Conservation (phyloP, 2,113 vertebrate species). For the Condylura cristata region DNA sequence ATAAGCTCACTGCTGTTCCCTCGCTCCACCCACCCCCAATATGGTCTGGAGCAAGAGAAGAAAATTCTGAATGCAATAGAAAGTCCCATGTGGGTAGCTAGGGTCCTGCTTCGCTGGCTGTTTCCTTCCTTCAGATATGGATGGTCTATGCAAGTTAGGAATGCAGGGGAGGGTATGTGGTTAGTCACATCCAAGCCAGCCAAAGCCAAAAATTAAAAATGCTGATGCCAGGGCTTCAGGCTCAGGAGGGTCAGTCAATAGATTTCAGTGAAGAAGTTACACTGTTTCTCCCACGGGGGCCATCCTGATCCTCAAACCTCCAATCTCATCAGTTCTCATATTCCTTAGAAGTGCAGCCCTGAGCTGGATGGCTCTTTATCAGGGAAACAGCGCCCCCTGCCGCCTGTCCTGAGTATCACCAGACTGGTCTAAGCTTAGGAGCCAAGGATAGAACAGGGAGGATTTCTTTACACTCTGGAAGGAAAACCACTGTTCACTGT, state of each 20-base stretch:
- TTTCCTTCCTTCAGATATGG: background rate
- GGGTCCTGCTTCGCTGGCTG: background rate
- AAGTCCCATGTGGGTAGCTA: background rate
- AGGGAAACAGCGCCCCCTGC: conserved; percentile 68
- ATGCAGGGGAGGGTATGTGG: background rate
- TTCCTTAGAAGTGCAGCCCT: fast-evolving
- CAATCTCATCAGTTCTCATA: too few species aligned
- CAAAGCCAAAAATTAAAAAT: background rate
- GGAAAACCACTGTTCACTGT: background rate
- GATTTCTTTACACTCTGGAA: background rate
- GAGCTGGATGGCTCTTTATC: background rate
- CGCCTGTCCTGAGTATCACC: background rate
- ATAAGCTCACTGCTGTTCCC: background rate
- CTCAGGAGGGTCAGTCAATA: background rate
- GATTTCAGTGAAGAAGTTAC: background rate
- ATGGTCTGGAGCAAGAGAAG: background rate
- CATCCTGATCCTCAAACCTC: too few species aligned
- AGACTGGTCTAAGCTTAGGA: background rate
- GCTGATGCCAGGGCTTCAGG: background rate
- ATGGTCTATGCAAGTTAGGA: background rate
- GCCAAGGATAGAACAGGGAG: background rate
- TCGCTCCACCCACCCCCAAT: fast-evolving
- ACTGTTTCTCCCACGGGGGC: background rate
- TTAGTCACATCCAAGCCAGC: background rate
- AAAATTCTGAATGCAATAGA: fast-evolving